Evolutionary conservation across 1,140 invertebrate species (phyloP).

Genomic region (Hyposmocoma kahamanoa): DNA sequence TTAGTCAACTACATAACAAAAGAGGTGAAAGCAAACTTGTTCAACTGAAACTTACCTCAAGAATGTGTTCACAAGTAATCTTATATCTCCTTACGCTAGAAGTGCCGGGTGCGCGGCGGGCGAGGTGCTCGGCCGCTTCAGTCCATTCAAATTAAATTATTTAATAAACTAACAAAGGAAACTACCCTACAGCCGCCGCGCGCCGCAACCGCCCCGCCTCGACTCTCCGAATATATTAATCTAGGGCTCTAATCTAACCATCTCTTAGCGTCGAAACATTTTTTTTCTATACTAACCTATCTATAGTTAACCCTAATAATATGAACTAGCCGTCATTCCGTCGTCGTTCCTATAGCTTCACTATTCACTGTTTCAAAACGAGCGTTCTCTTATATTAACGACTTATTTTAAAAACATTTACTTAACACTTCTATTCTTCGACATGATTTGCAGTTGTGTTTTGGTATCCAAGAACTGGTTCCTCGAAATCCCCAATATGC

Average conservation of each 20-base stretch:
- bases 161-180: slow-evolving; percentile 71
- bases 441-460: slow-evolving; percentile 55
- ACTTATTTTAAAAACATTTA: slow-evolving; percentile 67
- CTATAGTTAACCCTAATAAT: slow-evolving; percentile 63
- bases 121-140: slow-evolving; percentile 31
- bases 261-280: slow-evolving; percentile 69
- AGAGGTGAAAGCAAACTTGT: slow-evolving; percentile 70
- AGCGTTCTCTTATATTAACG: slow-evolving; percentile 58
- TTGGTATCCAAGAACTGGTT: slow-evolving; percentile 60
- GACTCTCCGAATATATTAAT: slow-evolving; percentile 39
- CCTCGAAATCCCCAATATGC: slow-evolving; percentile 29
- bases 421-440: slow-evolving; percentile 61
- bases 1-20: slow-evolving; percentile 72
- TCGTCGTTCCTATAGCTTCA: slow-evolving; percentile 42
- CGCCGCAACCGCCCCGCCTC: slow-evolving; percentile 28
- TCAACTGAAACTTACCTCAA: slow-evolving; percentile 66
- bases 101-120: slow-evolving; percentile 8
- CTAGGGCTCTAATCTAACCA: slow-evolving; percentile 60
- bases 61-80: slow-evolving; percentile 59
- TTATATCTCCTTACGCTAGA: slow-evolving; percentile 40
- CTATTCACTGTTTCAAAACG: slow-evolving; percentile 44
- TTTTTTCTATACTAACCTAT: slow-evolving; percentile 68
- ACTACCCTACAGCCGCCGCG: slow-evolving; percentile 57
- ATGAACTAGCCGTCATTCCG: slow-evolving; percentile 51
- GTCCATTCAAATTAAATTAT: slow-evolving; percentile 73